Percentiles rank a stretch among this genome's conserved stretches.
Conservation (phyloP, 2,113 vertebrate genomes). For the Bubalus kerabau region DNA sequence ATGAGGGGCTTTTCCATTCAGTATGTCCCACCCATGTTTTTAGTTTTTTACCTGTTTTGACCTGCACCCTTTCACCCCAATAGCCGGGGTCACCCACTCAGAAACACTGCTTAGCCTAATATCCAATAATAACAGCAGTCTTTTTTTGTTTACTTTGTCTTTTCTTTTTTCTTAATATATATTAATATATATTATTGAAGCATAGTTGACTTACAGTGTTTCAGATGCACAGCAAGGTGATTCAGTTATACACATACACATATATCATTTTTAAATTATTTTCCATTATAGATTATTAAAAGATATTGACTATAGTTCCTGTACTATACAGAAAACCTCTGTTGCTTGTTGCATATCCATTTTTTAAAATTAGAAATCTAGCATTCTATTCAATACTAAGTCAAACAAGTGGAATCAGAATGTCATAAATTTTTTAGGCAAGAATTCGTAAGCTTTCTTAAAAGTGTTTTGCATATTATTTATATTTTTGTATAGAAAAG, state of each 20-base stretch:
- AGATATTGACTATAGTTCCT: not conserved
- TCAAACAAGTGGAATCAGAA: not conserved
- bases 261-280: not conserved
- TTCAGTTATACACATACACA: not conserved
- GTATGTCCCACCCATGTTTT: not conserved
- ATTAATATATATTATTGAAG: not conserved
- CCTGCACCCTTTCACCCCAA: fast-evolving
- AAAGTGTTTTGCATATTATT: not conserved
- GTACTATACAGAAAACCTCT: not conserved
- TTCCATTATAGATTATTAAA: not conserved
- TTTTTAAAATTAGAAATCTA: not conserved
- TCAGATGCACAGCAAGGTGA: not conserved
- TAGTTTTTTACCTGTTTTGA: not conserved
- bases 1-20: fast-evolving
- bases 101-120: not conserved
- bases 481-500: not conserved
- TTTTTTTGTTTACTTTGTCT: not conserved
- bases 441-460: not conserved
- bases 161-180: not conserved
- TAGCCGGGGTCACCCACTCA: not conserved
- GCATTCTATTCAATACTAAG: not conserved
- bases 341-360: not conserved
- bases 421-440: not conserved
- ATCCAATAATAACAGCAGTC: fast-evolving
- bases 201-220: not conserved